A percentile compares a stretch with the other conserved stretches of the same genome.
These are phyloP conservation scores for Drosophila borborema DNA, from an alignment of 2,888 invertebrate species.

Conservation along the genomic window DNA sequence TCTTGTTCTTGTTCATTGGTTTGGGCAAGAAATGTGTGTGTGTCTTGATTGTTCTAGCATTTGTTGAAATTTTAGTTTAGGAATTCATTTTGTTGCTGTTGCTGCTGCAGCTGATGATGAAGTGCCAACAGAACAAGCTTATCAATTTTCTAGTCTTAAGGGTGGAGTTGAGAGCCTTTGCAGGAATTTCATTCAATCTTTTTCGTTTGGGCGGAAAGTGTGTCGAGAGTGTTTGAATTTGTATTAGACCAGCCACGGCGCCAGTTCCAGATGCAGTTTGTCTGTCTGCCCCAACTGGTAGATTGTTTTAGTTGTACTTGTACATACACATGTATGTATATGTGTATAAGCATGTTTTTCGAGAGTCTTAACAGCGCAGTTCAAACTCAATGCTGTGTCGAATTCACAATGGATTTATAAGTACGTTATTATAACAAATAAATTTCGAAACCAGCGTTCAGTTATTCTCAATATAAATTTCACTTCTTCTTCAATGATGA, in stretches of 20 bases:
- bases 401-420: slow-evolving; percentile 63
- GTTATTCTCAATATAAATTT: slow-evolving; percentile 64
- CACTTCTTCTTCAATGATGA: slow-evolving; percentile 54
- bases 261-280: slow-evolving; percentile 27
- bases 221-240: slow-evolving; percentile 62
- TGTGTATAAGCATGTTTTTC: slow-evolving; percentile 24
- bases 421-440: slow-evolving; percentile 65
- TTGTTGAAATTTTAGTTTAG: slow-evolving; percentile 70
- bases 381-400: slow-evolving; percentile 45
- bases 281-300: slow-evolving; percentile 13
- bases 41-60: slow-evolving; percentile 80
- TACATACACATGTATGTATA: slow-evolving; percentile 8
- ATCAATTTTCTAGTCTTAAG: slow-evolving; percentile 65
- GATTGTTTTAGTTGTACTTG: slow-evolving; percentile 9
- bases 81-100: slow-evolving; percentile 47
- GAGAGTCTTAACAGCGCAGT: slow-evolving; percentile 19
- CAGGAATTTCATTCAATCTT: slow-evolving; percentile 33
- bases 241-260: slow-evolving; percentile 12
- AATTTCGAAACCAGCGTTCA: slow-evolving; percentile 77
- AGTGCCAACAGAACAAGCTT: slow-evolving; percentile 34
- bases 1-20: slow-evolving; percentile 43
- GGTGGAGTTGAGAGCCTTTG: slow-evolving; percentile 34
- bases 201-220: slow-evolving; percentile 71
- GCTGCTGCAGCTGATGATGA: slow-evolving; percentile 2
- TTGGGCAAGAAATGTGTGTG: slow-evolving; percentile 66